These are phyloP conservation scores for Zhengitettix transpicula DNA, from an alignment of 2,888 invertebrate genomes.

Conservation along the genomic window DNA sequence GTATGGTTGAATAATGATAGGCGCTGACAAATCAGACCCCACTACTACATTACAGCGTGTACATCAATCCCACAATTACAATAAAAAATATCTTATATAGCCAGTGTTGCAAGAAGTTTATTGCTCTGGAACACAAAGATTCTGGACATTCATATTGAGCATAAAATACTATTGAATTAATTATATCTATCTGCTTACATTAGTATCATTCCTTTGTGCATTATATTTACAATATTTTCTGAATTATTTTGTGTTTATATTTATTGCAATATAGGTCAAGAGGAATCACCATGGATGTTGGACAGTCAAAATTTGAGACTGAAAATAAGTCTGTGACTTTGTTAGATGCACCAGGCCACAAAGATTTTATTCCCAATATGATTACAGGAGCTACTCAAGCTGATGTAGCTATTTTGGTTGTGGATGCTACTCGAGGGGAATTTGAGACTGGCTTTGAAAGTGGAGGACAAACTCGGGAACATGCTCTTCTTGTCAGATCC, in stretches of 20 bases:
- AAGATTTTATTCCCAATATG: constrained; percentile 99
- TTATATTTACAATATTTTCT: background rate
- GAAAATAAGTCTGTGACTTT: constrained; percentile 61
- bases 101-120: too few species aligned
- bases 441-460: constrained; percentile 98
- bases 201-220: background rate
- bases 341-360: constrained; percentile 96
- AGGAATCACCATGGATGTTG: constrained; percentile 98
- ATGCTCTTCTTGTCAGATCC: constrained; percentile 80
- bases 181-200: background rate
- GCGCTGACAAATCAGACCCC: too few species aligned
- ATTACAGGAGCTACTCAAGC: constrained; percentile 97
- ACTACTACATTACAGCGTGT: too few species aligned
- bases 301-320: constrained; percentile 82
- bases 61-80: too few species aligned
- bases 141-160: too few species aligned
- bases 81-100: too few species aligned
- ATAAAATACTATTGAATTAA: too few species aligned
- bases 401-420: constrained; percentile 89
- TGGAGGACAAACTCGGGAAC: constrained; percentile 95
- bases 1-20: too few species aligned
- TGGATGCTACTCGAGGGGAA: constrained; percentile 91
- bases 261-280: constrained; percentile 40
- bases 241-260: too few species aligned
- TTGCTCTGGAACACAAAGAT: too few species aligned